Conservation (phyloP, 2,888 invertebrate genomes). For the Pammene aurita region DNA sequence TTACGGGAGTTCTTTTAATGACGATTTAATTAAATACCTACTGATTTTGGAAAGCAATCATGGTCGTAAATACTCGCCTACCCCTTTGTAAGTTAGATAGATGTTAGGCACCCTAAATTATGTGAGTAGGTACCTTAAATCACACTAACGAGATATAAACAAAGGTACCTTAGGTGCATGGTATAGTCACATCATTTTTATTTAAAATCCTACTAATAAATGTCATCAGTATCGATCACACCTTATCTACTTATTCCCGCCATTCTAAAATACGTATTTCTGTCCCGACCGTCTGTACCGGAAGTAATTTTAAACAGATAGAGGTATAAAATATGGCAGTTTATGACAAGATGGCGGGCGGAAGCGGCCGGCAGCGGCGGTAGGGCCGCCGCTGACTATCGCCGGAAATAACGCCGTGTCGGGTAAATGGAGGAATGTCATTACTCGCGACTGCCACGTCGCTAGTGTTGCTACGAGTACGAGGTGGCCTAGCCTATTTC, state of each 20-base stretch:
- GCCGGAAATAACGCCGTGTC: conserved; percentile 22
- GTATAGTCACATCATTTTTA: too few species aligned
- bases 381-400: conserved; percentile 27
- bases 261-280: neutral
- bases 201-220: too few species aligned
- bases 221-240: neutral
- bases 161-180: too few species aligned
- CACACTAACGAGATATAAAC: too few species aligned
- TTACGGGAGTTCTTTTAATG: neutral
- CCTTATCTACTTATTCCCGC: conserved; percentile 1
- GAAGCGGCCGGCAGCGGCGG: conserved; percentile 23
- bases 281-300: conserved; percentile 5
- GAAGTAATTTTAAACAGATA: conserved; percentile 14
- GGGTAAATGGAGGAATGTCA: conserved; percentile 19
- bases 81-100: neutral
- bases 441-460: neutral
- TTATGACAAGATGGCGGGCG: conserved; percentile 37
- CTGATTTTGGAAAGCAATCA: neutral
- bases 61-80: neutral
- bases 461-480: too few species aligned
- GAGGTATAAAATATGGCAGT: conserved; percentile 30
- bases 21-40: neutral
- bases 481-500: too few species aligned
- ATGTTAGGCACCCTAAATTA: too few species aligned
- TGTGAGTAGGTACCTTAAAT: too few species aligned